Evolutionary conservation across 2,888 invertebrate species (phyloP), one percentile per base, ranked within the genome.

Genomic region (Drosophila formosana): DNA sequence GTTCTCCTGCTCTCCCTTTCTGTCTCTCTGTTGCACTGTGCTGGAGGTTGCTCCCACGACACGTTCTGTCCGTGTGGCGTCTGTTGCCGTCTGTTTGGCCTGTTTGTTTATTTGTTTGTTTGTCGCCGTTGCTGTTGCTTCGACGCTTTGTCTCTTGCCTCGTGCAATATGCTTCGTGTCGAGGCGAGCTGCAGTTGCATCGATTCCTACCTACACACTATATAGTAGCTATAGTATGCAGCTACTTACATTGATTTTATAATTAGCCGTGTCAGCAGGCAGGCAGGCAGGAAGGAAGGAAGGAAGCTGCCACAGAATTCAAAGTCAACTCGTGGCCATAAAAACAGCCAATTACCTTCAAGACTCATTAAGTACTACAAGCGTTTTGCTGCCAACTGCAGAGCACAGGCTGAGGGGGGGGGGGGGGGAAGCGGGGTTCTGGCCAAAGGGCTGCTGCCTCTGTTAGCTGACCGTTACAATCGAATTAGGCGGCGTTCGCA

Each of bases 261-360:
- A 86, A 83, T 82, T 82, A 86, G 86, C 63, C 57, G 34, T 71
- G 78, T 66, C 75, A 69, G 62, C 72, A 58, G 62, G 34, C 41
- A 11, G 9, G 37, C 7, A 13, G 45, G n/a, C 6, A 7, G 3
- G 52, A 1, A 28, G n/a, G n/a, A 23, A 32, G 43, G 34, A 37
- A 52, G 63, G 26, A 56, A 68, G 37, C 57, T 53, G 66, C 49
- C 66, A 37, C 57, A 66, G 67, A 64, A 70, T 77, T 82, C 74
- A 77, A 82, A 82, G 80, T 80, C 82, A 80, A 85, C 80, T 73
- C 64, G 73, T 80, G 73, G 78, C 82, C 76, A 83, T 85, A 76
- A 82, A 82, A 82, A 79, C 72, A 81, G 83, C 72, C 86, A 82
- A 86, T 82, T 83, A 81, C 81, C 81, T 86, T 83, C 86, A 83